Evolutionary conservation across 1,140 invertebrate genomes (phyloP).

Genomic region (Papilio aristodemus): DNA sequence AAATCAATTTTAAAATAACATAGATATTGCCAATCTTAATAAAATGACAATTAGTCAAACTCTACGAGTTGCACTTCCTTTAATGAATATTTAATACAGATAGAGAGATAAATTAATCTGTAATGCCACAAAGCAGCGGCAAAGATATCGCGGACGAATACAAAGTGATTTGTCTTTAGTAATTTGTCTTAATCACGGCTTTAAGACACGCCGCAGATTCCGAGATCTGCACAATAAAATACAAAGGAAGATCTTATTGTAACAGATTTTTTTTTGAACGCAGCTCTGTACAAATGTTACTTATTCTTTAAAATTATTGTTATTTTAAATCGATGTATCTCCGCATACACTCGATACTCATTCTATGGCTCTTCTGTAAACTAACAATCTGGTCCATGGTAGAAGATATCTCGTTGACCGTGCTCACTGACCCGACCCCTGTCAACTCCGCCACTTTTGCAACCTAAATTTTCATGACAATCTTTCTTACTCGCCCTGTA

Average conservation of each 20-base stretch:
- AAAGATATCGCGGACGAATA: constrained; percentile 3
- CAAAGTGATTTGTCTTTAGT: constrained; percentile 8
- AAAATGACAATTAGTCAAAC: not conserved
- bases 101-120: constrained; percentile 1
- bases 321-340: too few relatives aligned
- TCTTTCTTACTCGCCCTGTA: too few relatives aligned
- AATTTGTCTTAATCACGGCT: constrained; percentile 19
- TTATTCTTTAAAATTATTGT: too few relatives aligned
- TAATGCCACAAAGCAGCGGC: not conserved
- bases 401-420: too few relatives aligned
- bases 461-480: too few relatives aligned
- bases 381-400: too few relatives aligned
- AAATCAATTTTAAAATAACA: too few relatives aligned
- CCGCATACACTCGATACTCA: too few relatives aligned
- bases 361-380: too few relatives aligned
- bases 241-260: not conserved
- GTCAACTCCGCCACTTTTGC: too few relatives aligned
- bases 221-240: constrained; percentile 3
- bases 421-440: too few relatives aligned
- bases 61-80: not conserved
- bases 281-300: not conserved
- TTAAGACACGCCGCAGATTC: constrained; percentile 8
- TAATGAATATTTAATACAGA: not conserved
- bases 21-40: not conserved
- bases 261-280: not conserved